Conservation (phyloP, 2,888 invertebrate species). For the Temnothorax unifasciatus region DNA sequence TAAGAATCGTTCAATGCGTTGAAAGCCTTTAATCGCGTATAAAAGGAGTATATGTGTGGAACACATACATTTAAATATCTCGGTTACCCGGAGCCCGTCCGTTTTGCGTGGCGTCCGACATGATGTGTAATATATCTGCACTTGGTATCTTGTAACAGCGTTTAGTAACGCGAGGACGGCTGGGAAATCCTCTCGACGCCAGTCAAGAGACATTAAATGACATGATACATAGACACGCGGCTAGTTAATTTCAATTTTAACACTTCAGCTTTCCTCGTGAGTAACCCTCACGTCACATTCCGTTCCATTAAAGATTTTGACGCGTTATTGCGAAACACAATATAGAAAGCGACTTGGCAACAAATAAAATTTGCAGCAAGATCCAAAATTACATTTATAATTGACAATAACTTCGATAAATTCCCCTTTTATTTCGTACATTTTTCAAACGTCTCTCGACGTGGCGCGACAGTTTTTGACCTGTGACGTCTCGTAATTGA, state of each 20-base stretch:
- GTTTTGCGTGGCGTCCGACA: conserved; percentile 39
- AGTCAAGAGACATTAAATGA: conserved; percentile 49
- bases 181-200: conserved; percentile 33
- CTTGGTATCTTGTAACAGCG: conserved; percentile 42
- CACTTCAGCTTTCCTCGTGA: conserved; percentile 8
- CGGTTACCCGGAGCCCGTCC: conserved; percentile 14
- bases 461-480: not conserved
- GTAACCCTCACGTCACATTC: not conserved
- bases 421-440: not conserved
- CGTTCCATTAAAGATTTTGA: conserved; percentile 15
- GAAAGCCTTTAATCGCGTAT: conserved; percentile 1
- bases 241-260: conserved; percentile 47
- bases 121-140: conserved; percentile 48
- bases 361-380: not conserved
- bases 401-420: not conserved
- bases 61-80: conserved; percentile 24
- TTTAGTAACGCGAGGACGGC: conserved; percentile 55
- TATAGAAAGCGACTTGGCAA: not conserved
- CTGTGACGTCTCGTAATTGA: not conserved
- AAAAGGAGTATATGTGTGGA: not conserved
- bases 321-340: too few species aligned
- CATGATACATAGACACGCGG: conserved; percentile 15
- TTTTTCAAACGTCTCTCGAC: not conserved
- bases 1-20: conserved; percentile 23
- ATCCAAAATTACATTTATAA: conserved; percentile 16